Evolutionary conservation across 2,888 invertebrate genomes (phyloP), one percentile per base, ranked within the genome.

Genomic region (Lathronympha strigana): DNA sequence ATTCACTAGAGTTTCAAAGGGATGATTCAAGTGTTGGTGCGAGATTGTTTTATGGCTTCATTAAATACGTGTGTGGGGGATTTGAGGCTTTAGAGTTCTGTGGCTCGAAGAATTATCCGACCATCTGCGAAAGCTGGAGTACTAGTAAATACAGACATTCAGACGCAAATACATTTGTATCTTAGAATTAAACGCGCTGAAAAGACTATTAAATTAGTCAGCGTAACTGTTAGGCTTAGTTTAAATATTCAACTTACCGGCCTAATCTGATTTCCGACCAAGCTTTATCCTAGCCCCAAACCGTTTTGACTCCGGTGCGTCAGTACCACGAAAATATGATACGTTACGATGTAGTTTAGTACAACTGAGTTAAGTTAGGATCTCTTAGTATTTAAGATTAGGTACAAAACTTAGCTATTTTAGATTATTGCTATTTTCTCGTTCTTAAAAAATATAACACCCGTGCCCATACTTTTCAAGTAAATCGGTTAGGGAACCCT

Each of bases 1-100:
- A 91, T 90, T 89, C 86, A 57, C 57, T 57, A 57, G 40, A 55
- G 57, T 43, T 57, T 57, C 57, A 57, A 43, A 43, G 55, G 57
- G 57, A 57, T 57, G 57, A 57, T 45, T 57, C 57, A 31, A 57
- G 57, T 57, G 55, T 57, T 31, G 43, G 57, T 31, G 57, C 31
- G 43, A 57, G 57, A 57, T 57, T 45, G 57, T 45, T 57, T 45
- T 45, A 57, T 31, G 13, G 57, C 45, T 57, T 57, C 57, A 57
- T 57, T 57, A 21, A 57, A 57, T 57, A 43, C 57, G 57, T 31
- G 45, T 45, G 57, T 31, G 4, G n/a, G 31, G 40, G 54, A 17
- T 40, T 54, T 54, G 21, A 15, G 38, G 15, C 11, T 38, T 55
- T 51, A n/a, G 36, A 15, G 51, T 36, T 36, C 51, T 31, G 31